Conservation (phyloP, 2,113 vertebrate genomes). For the Leucopsar rothschildi region DNA sequence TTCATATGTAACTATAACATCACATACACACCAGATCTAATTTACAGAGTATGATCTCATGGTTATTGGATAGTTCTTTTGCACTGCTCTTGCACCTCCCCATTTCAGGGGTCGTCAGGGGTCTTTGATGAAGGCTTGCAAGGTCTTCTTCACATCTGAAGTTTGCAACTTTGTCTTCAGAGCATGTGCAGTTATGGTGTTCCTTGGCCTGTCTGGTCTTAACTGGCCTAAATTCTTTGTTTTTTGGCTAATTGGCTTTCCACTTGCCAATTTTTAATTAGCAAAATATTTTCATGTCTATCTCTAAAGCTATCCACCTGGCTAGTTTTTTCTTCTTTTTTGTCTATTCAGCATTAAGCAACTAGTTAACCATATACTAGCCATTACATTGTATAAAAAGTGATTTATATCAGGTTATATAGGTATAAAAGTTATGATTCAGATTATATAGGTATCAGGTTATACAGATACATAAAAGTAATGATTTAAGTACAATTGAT, state of each 20-base stretch:
- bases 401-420: neutral
- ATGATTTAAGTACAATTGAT: neutral
- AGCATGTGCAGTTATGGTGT: neutral
- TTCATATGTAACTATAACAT: too few relatives aligned
- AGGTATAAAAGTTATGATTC: neutral
- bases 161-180: neutral
- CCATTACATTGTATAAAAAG: neutral
- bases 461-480: neutral
- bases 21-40: neutral
- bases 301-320: neutral
- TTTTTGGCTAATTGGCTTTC: neutral
- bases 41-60: neutral
- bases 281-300: neutral
- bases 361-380: neutral
- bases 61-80: neutral
- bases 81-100: fast-evolving
- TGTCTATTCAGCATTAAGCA: neutral
- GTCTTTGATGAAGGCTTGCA: neutral
- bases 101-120: fast-evolving
- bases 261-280: neutral
- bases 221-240: neutral
- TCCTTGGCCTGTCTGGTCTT: neutral
- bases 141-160: neutral
- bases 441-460: neutral
- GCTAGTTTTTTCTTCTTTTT: neutral